Conservation (phyloP, 2,888 invertebrate species). For the Drosophila macrospina region DNA sequence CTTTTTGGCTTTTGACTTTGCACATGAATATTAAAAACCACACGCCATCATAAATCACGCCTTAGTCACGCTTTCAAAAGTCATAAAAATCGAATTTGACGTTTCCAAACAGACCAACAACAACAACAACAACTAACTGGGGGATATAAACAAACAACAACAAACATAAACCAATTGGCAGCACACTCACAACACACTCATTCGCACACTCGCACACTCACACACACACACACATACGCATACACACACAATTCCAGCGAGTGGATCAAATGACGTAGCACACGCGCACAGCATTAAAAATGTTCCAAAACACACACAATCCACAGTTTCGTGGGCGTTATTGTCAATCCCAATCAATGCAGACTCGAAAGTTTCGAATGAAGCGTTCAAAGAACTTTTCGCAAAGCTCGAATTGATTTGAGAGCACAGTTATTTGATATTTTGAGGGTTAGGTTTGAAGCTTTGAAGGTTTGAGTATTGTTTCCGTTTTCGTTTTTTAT, state of each 20-base stretch:
- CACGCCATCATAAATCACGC: conserved; percentile 86
- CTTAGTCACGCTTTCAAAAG: conserved; percentile 85
- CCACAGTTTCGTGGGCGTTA: conserved; percentile 45
- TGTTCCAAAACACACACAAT: conserved; percentile 1
- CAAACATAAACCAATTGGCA: conserved; percentile 38
- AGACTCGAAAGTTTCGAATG: background rate
- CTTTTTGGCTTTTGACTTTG: conserved; percentile 63
- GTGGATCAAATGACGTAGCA: conserved; percentile 47
- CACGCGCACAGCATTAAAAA: conserved; percentile 38
- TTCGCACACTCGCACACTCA: conserved; percentile 1
- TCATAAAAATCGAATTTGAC: conserved; percentile 85
- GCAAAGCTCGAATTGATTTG: background rate
- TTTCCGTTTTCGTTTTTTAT: conserved; percentile 6
- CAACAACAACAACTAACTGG: conserved; percentile 23
- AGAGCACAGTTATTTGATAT: conserved; percentile 21
- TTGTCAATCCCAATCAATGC: conserved; percentile 27
- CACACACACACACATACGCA: conserved; percentile 10
- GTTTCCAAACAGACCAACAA: conserved; percentile 58
- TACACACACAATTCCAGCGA: conserved; percentile 1
- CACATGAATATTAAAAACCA: conserved; percentile 85
- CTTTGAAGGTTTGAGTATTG: background rate
- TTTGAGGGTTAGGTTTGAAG: background rate
- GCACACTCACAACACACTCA: conserved; percentile 21
- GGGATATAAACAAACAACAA: conserved; percentile 7
- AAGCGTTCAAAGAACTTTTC: conserved; percentile 1